These are phyloP conservation scores for Caenorhabditis briggsae DNA, from an alignment of 1,140 invertebrate species.

Conservation along the genomic window DNA sequence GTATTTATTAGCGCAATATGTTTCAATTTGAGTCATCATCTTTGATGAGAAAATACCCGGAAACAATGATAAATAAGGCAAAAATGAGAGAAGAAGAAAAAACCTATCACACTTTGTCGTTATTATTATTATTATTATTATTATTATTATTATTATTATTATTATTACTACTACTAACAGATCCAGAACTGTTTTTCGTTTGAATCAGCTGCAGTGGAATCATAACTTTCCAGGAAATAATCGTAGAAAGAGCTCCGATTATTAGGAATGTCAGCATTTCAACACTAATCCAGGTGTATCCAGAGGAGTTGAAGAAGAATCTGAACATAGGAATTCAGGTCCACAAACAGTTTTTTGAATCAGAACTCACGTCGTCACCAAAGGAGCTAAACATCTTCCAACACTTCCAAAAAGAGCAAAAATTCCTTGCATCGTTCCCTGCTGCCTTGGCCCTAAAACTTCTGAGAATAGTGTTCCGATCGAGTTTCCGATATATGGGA, in stretches of 20 bases:
- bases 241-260: conserved; percentile 9
- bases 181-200: neutral
- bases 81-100: neutral
- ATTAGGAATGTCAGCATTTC: conserved; percentile 20
- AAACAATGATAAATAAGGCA: conserved; percentile 10
- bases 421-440: conserved; percentile 63
- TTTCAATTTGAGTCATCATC: neutral
- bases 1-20: conserved; percentile 28
- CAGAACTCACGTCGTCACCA: conserved; percentile 57
- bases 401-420: conserved; percentile 58
- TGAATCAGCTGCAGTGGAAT: conserved; percentile 8
- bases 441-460: conserved; percentile 57
- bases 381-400: conserved; percentile 55
- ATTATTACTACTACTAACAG: conserved; percentile 16
- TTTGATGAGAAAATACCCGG: conserved; percentile 34
- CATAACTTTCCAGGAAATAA: conserved; percentile 20
- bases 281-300: conserved; percentile 53
- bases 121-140: conserved; percentile 44
- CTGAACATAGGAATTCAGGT: conserved; percentile 23
- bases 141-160: conserved; percentile 29
- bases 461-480: conserved; percentile 60
- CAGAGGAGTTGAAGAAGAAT: conserved; percentile 55
- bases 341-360: neutral
- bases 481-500: conserved; percentile 57
- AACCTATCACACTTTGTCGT: conserved; percentile 40